Base-by-base conservation (phyloP, 2,113 vertebrate species). In the Glaucomys volans region DNA sequence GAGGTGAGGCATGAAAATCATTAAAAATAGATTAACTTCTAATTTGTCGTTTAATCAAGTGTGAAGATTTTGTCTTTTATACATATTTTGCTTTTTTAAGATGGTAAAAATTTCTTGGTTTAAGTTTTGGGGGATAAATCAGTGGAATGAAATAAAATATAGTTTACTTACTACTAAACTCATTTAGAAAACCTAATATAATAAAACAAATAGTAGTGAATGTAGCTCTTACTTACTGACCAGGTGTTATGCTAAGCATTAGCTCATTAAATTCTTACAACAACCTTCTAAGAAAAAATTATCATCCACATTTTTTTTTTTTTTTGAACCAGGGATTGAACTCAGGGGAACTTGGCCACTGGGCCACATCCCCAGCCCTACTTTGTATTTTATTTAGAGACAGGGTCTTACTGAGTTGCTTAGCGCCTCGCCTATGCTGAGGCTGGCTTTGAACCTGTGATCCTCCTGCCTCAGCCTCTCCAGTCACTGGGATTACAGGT, bases 1-100 rank as follows among this genome's bases (percentile, higher is more conserved):
- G 99, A 99, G 99, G 99, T 99, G 71, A 99, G 99, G 32, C 74
- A 52, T 91, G 44, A 88, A 59, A 86, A 80, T 72, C 11, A 83
- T 1, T 47, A 44, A 79, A 80, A 90, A 37, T 37, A 82, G 75
- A 94, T 44, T 57, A 72, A 52, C 44, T 89, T 40, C 35, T n/a
- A 5, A 35, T 66, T 87, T 92, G 28, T 59, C 77, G 28, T 50
- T 64, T 91, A 44, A 16, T 77, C 71, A 90, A 87, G 11, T 82
- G 10, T 74, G 24, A 37, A 47, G 62, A 62, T 90, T 96, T 64
- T 92, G 40, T 50, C 42, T 44, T 95, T 52, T 80, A 40, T 37
- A 40, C 93, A 67, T 30, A 32, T 74, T 90, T 91, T 91, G 37
- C 40, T 88, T 82, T 64, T 91, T 93, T 89, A 96, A 4, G 42